Base-by-base conservation (phyloP, 2,797 vertebrate genomes). In the Macropodus opercularis region DNA sequence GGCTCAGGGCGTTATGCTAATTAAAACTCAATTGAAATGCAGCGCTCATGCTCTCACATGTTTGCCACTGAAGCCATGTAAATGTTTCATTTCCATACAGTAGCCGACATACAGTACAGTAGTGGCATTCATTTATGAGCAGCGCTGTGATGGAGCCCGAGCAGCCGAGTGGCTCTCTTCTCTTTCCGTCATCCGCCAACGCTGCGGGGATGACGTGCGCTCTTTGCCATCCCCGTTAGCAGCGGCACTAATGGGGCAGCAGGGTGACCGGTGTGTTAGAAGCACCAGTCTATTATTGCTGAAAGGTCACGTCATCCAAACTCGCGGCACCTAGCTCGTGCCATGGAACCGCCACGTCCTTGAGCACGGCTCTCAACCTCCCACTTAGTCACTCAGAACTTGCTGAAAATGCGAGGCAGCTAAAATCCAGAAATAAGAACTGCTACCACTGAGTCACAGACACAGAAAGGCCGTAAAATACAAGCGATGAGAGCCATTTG, bases 1-100 rank as follows among this genome's bases (percentile, higher is more conserved):
- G 60, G 69, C 71, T 84, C 52, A 51, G 60, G 72, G 74, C 60
- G 77, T 78, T 78, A 86, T 85, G 80, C 64, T 81, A 83, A 86
- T 89, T 77, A 66, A 73, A 73, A 61, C 48, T 32, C 38, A 81
- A 85, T 80, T 72, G 69, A 66, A 81, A 75, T 77, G 77, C 82
- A 63, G 69, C 26, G 6, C 71, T 78, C 65, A 32, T 53, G 69
- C 66, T 84, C 65, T 79, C 48, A 77, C 75, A 84, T 82, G 75
- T 66, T 75, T 83, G 72, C 85, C 82, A 72, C 48, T 56, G 61
- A 69, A 55, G 31, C 47, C 0, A 49, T 61, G 35, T 53, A 44
- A 79, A 74, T 62, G 70, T 57, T 15, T 29, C 72, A 80, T 72
- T 70, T 68, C 65, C 72, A 82, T 79, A 69, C 51, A 55, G 55